These are phyloP conservation scores for Oscheius sp. DNA, from an alignment of 2,888 invertebrate genomes.

Conservation along the genomic window DNA sequence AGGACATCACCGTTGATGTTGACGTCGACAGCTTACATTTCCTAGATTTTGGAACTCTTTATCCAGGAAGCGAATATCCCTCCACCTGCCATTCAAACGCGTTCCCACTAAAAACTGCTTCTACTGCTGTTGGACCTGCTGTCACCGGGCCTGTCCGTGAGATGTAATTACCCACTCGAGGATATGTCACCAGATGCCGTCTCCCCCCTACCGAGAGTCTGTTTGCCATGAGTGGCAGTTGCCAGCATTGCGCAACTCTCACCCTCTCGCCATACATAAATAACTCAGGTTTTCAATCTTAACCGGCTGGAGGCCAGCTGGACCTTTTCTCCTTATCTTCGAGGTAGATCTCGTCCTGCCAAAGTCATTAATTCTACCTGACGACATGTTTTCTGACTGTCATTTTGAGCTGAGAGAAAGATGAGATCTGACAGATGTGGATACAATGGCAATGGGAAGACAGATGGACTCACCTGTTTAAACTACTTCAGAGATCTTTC, in stretches of 20 bases:
- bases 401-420: background rate
- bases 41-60: no score
- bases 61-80: no score
- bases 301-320: background rate
- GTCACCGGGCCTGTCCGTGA: background rate
- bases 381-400: constrained; percentile 1
- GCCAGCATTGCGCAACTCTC: constrained; percentile 19
- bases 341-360: no score
- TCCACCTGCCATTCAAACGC: no score
- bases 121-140: background rate
- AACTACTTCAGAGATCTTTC: no score
- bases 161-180: constrained; percentile 23
- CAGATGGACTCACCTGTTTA: no score
- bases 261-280: background rate
- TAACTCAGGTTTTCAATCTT: background rate
- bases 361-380: constrained; percentile 4
- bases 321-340: background rate
- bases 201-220: constrained; percentile 26
- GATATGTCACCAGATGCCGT: constrained; percentile 29
- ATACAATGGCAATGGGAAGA: no score
- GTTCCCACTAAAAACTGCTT: background rate
- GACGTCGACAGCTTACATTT: no score
- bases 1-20: no score
- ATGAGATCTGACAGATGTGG: no score
- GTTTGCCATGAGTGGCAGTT: constrained; percentile 32